Evolutionary conservation across 2,113 vertebrate genomes (phyloP).

Genomic region (Ancistrus triradiatus): DNA sequence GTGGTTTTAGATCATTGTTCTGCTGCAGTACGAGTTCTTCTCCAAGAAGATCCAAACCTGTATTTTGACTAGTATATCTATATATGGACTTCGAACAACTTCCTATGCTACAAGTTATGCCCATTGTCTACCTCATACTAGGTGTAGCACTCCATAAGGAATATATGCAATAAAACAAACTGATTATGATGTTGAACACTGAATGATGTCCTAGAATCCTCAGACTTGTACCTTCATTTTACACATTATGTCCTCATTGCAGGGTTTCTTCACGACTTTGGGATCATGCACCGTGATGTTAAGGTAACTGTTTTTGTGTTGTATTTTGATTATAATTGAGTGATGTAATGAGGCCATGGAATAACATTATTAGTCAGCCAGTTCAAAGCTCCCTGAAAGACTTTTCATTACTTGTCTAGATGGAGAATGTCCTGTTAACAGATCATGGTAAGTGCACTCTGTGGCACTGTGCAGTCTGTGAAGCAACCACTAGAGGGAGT

Average conservation of each 20-base stretch:
- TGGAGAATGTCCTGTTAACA: slow-evolving; percentile 93
- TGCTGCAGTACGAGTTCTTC: too few species aligned
- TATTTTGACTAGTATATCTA: too few species aligned
- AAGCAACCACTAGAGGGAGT: slow-evolving; percentile 12
- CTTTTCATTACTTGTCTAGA: slow-evolving; percentile 67
- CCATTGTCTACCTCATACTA: too few species aligned
- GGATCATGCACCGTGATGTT: slow-evolving; percentile 87
- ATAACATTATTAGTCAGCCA: neutral
- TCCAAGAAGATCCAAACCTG: too few species aligned
- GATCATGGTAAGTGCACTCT: slow-evolving; percentile 74
- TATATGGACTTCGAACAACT: too few species aligned
- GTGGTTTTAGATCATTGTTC: too few species aligned
- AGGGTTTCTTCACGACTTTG: slow-evolving; percentile 92
- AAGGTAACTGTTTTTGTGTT: slow-evolving; percentile 68
- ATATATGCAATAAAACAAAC: too few species aligned
- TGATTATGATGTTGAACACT: too few species aligned
- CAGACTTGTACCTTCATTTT: neutral
- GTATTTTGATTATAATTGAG: neutral
- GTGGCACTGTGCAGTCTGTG: neutral
- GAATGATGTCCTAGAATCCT: too few species aligned
- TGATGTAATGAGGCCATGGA: neutral
- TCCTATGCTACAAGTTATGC: too few species aligned
- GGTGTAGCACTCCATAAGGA: too few species aligned
- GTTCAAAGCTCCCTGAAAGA: neutral
- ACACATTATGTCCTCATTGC: slow-evolving; percentile 16